Evolutionary conservation across 2,888 invertebrate genomes (phyloP).

Genomic region (Apotomis turbidana): DNA sequence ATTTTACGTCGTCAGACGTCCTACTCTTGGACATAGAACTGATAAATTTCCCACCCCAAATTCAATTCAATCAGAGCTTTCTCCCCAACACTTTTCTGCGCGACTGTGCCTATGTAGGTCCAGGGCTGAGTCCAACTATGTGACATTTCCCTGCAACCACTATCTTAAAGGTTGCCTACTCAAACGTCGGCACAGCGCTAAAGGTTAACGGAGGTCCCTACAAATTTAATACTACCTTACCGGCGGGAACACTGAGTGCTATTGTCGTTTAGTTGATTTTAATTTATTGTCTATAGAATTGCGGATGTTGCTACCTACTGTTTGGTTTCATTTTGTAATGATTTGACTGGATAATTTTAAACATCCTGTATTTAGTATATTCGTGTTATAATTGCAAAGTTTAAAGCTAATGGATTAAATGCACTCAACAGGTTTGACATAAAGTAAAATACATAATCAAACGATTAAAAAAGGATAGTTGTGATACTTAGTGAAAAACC

Average conservation of each 20-base stretch:
- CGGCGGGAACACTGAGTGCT: slow-evolving; percentile 54
- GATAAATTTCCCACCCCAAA: too few species aligned
- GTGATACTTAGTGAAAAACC: too few species aligned
- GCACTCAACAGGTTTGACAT: too few species aligned
- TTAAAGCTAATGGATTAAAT: not conserved
- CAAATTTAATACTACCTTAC: slow-evolving; percentile 73
- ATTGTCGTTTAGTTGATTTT: slow-evolving; percentile 54
- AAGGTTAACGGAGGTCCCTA: slow-evolving; percentile 70
- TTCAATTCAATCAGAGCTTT: slow-evolving; percentile 35
- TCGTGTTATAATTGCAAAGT: not conserved
- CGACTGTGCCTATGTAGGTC: slow-evolving; percentile 67
- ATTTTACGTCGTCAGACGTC: too few species aligned
- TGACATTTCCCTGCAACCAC: slow-evolving; percentile 80
- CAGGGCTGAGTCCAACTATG: slow-evolving; percentile 80
- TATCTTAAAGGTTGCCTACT: slow-evolving; percentile 76
- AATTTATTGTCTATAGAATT: slow-evolving; percentile 46
- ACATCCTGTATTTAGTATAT: not conserved
- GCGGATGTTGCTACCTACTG: slow-evolving; percentile 31
- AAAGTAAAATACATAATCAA: too few species aligned
- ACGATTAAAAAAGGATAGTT: too few species aligned
- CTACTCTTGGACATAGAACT: not conserved
- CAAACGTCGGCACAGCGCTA: slow-evolving; percentile 63
- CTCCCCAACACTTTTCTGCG: slow-evolving; percentile 37
- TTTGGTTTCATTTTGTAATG: slow-evolving; percentile 27
- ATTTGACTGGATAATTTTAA: not conserved